phyloP scores from a whole-genome alignment of 2,888 invertebrate genomes.

The Onthophagus sagittarius region DNA sequence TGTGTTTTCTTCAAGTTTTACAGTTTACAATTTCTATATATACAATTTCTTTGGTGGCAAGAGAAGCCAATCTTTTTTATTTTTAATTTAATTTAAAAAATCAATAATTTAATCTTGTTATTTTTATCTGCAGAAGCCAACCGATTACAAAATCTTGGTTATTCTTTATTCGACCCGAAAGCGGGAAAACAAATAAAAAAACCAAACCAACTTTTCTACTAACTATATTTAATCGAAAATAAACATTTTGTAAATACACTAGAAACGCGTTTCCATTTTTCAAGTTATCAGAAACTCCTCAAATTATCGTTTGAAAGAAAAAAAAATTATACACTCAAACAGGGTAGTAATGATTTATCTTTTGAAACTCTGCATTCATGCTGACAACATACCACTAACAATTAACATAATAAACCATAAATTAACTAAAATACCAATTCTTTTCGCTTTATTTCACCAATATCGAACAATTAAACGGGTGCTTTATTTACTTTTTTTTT shows the following conservation, averaged over 20 bases:
- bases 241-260: constrained; percentile 2
- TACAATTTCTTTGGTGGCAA: too few species aligned
- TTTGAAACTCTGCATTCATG: constrained; percentile 8
- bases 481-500: constrained; percentile 29
- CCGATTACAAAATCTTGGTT: too few species aligned
- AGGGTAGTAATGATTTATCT: neutral
- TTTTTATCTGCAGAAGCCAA: too few species aligned
- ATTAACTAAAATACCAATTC: constrained; percentile 35
- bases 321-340: neutral
- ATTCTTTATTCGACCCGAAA: too few species aligned
- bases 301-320: neutral
- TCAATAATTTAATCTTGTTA: too few species aligned
- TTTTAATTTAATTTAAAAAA: too few species aligned
- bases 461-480: constrained; percentile 17
- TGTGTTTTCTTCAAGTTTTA: too few species aligned
- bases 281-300: neutral
- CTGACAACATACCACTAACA: constrained; percentile 25
- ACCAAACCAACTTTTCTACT: neutral
- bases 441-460: constrained; percentile 23
- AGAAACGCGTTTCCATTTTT: constrained; percentile 2
- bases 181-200: constrained; percentile 26
- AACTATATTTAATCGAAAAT: constrained; percentile 1
- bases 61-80: too few species aligned
- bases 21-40: too few species aligned
- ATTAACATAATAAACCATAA: constrained; percentile 27